Evolutionary conservation across 2,888 invertebrate genomes (phyloP), one percentile per base, ranked within the genome.

Genomic region (Azorinus chamasolen): DNA sequence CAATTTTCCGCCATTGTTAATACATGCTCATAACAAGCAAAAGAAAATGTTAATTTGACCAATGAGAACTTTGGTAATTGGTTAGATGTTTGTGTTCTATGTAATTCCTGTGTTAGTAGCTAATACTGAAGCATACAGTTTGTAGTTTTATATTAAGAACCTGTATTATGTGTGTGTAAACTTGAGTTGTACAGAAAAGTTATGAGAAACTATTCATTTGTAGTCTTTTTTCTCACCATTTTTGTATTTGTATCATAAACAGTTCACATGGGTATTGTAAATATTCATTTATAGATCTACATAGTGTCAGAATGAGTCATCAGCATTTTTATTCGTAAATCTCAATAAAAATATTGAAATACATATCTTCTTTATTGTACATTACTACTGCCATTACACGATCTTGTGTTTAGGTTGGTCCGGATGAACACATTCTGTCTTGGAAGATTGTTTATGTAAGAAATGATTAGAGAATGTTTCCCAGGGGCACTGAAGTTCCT

Each of bases 271-370:
- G 55, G 50, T 74, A 45, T 62, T 77, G 77, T 77, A 77, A 65
- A 77, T 77, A 77, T 55, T 54, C 72, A 72, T 72, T 72, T 77
- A 77, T 72, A 68, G 72, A 64, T 72, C 61, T 70, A 72, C 66
- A 77, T 72, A 72, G 77, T 72, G 32, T 32, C 32, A 32, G 32
- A 62, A 59, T 64, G 74, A 69, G 63, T 71, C 79, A 66, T 72
- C 79, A 68, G 71, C 79, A 79, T 79, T 79, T 74, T 75, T 79
- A 79, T 68, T 75, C 75, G 75, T 79, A 79, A 70, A 79, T 75
- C 71, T 64, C 72, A 79, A 79, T 79, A 79, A 79, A 77, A 74
- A 51, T 54, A 66, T 55, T 50, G 51, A 79, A 79, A 72, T 48
- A 37, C 50, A 39, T 27, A n/a, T 32, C 37, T 43, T 64, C 46